phyloP scores from a whole-genome alignment of 2,888 invertebrate genomes.

The Chloroclystis v-ata region DNA sequence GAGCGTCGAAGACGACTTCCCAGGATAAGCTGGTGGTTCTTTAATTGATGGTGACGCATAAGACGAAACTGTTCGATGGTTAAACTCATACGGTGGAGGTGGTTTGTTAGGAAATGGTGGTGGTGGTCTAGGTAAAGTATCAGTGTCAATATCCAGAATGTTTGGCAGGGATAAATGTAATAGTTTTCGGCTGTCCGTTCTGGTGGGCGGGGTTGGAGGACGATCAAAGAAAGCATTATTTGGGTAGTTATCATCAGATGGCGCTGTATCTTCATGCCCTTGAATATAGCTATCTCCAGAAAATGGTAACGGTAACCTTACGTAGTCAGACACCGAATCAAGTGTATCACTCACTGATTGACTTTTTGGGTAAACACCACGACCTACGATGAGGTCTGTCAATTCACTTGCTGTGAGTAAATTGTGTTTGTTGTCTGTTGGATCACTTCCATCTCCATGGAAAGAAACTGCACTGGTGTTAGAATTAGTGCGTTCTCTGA shows the following conservation, averaged over 20 bases:
- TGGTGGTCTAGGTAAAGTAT: constrained; percentile 35
- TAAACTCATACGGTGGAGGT: constrained; percentile 84
- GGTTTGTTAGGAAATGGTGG: constrained; percentile 67
- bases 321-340: constrained; percentile 94
- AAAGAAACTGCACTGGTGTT: constrained; percentile 89
- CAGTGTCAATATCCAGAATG: constrained; percentile 60
- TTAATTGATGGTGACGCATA: constrained; percentile 55
- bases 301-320: constrained; percentile 82
- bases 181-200: constrained; percentile 80
- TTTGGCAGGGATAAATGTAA: constrained; percentile 68
- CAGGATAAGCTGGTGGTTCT: constrained; percentile 84
- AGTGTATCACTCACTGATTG: constrained; percentile 90
- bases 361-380: constrained; percentile 83
- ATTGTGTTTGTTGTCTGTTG: constrained; percentile 86
- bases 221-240: constrained; percentile 73
- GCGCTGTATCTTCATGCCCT: constrained; percentile 79
- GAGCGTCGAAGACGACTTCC: constrained; percentile 39
- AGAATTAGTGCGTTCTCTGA: constrained; percentile 85
- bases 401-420: constrained; percentile 89
- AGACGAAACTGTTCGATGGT: constrained; percentile 77
- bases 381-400: constrained; percentile 89
- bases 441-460: constrained; percentile 93
- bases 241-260: constrained; percentile 75
- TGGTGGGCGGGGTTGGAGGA: constrained; percentile 83
- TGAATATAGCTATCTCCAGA: constrained; percentile 78